A percentile compares a stretch with the other conserved stretches of the same genome.
These are phyloP conservation scores for Macrochelys suwanniensis DNA, from an alignment of 2,797 vertebrate species.

Conservation along the genomic window DNA sequence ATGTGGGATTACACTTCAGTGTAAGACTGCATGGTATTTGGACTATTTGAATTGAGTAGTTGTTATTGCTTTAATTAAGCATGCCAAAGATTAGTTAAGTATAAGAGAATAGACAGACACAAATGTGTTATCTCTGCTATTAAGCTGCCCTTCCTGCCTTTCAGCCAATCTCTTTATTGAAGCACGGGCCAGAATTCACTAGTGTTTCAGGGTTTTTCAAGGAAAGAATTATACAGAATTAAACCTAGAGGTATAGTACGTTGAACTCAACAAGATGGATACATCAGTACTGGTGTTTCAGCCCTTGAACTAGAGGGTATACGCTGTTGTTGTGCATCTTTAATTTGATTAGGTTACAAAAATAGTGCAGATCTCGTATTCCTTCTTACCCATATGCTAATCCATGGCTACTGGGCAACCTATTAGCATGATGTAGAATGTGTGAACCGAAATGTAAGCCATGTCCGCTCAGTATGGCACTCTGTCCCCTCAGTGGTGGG, in stretches of 20 bases:
- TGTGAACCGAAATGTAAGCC: neutral
- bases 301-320: neutral
- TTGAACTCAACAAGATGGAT: neutral
- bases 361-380: neutral
- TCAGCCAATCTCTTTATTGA: neutral
- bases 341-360: neutral
- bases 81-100: neutral
- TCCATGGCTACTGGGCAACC: neutral
- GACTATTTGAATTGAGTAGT: neutral
- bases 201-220: neutral
- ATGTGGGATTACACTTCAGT: neutral
- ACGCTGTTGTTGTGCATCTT: fast-evolving
- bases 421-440: neutral
- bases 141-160: neutral
- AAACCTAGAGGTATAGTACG: neutral
- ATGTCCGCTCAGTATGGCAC: neutral
- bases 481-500: neutral
- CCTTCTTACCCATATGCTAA: neutral
- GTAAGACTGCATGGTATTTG: neutral
- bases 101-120: neutral
- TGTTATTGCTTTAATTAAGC: neutral
- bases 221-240: neutral
- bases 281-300: neutral
- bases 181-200: neutral
- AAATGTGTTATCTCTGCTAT: neutral